Evolutionary conservation across 1,140 invertebrate genomes (phyloP).

Genomic region (Zelostemma sp.): DNA sequence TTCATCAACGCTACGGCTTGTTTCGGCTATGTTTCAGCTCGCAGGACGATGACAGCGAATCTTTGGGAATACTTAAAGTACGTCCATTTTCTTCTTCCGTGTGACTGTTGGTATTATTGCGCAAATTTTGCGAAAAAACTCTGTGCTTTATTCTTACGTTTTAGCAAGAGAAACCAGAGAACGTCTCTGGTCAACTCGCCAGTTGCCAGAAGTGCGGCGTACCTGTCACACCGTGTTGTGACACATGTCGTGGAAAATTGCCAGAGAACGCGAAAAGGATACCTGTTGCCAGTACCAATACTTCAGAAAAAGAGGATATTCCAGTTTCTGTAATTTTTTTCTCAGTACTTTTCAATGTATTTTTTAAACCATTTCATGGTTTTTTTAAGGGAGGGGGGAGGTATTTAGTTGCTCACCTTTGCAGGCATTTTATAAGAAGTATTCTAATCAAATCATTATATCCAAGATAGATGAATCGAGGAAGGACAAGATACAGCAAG

Average conservation of each 20-base stretch:
- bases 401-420: constrained; percentile 27
- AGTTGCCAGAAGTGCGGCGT: constrained; percentile 81
- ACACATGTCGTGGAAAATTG: constrained; percentile 73
- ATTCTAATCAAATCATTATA: constrained; percentile 35
- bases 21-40: too few relatives aligned
- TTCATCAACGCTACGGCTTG: too few relatives aligned
- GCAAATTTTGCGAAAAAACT: too few relatives aligned
- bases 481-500: constrained; percentile 35
- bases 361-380: background rate
- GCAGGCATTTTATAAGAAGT: constrained; percentile 60
- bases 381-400: background rate
- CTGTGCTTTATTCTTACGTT: too few relatives aligned
- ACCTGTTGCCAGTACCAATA: constrained; percentile 39
- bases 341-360: constrained; percentile 5
- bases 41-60: too few relatives aligned
- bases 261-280: constrained; percentile 67
- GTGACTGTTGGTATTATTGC: too few relatives aligned
- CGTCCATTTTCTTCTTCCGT: too few relatives aligned
- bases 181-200: constrained; percentile 77
- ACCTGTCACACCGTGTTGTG: constrained; percentile 79
- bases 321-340: constrained; percentile 55
- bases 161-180: constrained; percentile 69
- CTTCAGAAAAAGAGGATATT: constrained; percentile 54
- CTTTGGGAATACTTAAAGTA: too few relatives aligned
- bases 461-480: constrained; percentile 45